Evolutionary conservation across 2,113 vertebrate genomes (phyloP).

Genomic region (Xenotilapia caudafasciata): DNA sequence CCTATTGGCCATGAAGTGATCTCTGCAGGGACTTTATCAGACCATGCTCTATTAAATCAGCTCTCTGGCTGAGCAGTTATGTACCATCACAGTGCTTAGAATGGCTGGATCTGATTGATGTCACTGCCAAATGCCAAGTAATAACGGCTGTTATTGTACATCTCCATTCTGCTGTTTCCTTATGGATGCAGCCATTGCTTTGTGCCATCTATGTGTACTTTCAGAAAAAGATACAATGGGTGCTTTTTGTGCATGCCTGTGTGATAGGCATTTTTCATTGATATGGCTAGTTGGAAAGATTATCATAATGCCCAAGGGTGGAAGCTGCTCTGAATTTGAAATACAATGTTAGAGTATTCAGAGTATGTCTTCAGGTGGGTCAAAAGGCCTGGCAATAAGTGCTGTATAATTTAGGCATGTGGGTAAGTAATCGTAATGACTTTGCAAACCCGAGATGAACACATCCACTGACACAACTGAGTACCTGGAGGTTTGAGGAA

Average conservation of each 20-base stretch:
- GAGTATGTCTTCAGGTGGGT: constrained; percentile 31
- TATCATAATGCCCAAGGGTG: constrained; percentile 30
- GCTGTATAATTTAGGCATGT: constrained; percentile 40
- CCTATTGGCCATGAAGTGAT: constrained; percentile 59
- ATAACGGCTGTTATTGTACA: constrained; percentile 46
- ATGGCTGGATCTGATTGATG: constrained; percentile 45
- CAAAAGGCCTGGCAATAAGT: constrained; percentile 42
- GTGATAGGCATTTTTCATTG: constrained; percentile 3
- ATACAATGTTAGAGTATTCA: constrained; percentile 32
- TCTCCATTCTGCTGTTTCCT: constrained; percentile 24
- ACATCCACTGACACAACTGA: not conserved
- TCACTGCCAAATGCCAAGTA: constrained; percentile 45
- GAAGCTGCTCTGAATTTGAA: constrained; percentile 46
- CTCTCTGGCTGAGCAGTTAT: constrained; percentile 50
- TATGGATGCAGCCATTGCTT: not conserved
- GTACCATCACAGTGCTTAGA: constrained; percentile 45
- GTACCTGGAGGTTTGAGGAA: not conserved
- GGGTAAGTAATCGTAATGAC: constrained; percentile 28
- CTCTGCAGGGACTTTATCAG: constrained; percentile 61
- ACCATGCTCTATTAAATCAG: constrained; percentile 63
- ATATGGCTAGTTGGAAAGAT: constrained; percentile 22
- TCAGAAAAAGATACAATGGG: not conserved
- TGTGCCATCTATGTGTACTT: not conserved
- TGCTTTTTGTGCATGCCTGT: not conserved
- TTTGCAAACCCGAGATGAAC: constrained; percentile 20